Evolutionary conservation across 1,140 invertebrate species (phyloP).

Genomic region (Hermetia illucens): DNA sequence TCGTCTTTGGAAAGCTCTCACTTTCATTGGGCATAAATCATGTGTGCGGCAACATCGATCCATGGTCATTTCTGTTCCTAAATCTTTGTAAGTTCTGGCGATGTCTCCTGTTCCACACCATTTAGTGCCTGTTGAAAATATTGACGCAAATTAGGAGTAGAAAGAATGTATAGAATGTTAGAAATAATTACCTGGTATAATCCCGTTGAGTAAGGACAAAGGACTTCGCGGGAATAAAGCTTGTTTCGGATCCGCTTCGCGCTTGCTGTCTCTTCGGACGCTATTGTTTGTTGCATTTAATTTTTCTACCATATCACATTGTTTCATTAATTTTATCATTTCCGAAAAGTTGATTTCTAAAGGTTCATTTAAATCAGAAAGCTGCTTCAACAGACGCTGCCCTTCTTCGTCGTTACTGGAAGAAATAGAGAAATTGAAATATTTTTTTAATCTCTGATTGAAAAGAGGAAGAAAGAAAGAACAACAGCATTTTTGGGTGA

Average conservation of each 20-base stretch:
- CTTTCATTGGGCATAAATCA: slow-evolving; percentile 59
- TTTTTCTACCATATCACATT: slow-evolving; percentile 48
- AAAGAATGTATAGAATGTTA: background rate
- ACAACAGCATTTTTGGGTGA: background rate
- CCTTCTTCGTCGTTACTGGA: slow-evolving; percentile 53
- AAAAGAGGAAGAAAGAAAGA: no score
- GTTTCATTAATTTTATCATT: slow-evolving; percentile 59
- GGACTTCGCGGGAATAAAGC: slow-evolving; percentile 41
- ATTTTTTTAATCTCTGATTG: background rate
- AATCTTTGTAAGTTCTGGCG: slow-evolving; percentile 65
- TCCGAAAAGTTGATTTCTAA: slow-evolving; percentile 48
- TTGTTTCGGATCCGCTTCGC: slow-evolving; percentile 21
- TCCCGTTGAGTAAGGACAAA: slow-evolving; percentile 53
- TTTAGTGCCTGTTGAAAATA: slow-evolving; percentile 66
- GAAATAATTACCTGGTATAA: slow-evolving; percentile 49
- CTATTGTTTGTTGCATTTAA: slow-evolving; percentile 7
- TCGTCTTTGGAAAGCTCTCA: slow-evolving; percentile 52
- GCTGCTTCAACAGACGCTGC: slow-evolving; percentile 39
- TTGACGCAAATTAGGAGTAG: no score
- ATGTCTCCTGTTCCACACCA: slow-evolving; percentile 81
- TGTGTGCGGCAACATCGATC: slow-evolving; percentile 76
- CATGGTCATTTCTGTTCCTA: slow-evolving; percentile 52
- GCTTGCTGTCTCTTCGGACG: slow-evolving; percentile 11
- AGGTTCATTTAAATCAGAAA: slow-evolving; percentile 40
- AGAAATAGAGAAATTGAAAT: slow-evolving; percentile 8